These are phyloP conservation scores for Merluccius polli DNA, from an alignment of 2,797 vertebrate genomes.

Conservation along the genomic window DNA sequence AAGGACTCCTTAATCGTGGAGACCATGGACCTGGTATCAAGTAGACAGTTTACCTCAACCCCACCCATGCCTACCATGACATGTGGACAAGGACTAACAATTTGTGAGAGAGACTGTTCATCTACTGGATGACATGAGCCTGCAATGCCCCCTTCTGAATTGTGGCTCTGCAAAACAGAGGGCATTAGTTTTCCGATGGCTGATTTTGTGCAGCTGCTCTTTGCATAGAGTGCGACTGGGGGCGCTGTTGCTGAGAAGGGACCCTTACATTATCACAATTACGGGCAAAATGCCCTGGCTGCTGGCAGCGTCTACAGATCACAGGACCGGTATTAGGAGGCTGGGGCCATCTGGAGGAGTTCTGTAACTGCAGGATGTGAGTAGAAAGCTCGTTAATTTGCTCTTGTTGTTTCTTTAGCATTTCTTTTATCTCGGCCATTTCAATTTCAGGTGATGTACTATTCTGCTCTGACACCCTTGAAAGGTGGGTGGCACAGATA, in stretches of 20 bases:
- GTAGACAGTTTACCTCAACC: background rate
- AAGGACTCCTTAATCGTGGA: background rate
- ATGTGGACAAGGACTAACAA: background rate
- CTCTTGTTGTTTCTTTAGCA: too few species aligned
- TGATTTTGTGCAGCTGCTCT: too few species aligned
- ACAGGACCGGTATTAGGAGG: background rate
- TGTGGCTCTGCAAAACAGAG: background rate
- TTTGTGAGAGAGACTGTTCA: background rate
- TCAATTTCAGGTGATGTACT: too few species aligned
- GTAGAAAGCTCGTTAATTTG: background rate
- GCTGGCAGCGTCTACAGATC: background rate
- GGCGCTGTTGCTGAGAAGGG: too few species aligned
- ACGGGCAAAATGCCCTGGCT: background rate
- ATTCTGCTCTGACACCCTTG: too few species aligned
- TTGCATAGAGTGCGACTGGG: too few species aligned
- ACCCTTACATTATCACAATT: background rate
- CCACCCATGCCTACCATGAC: background rate
- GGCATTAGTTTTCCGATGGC: constrained; percentile 10
- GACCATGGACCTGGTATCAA: background rate
- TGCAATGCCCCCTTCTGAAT: background rate
- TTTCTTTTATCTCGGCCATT: background rate
- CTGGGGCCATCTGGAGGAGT: background rate
- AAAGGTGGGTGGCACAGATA: too few species aligned
- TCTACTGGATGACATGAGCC: background rate
- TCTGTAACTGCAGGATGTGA: background rate